phyloP scores from a whole-genome alignment of 2,888 invertebrate species.

The Harpalus rubripes region DNA sequence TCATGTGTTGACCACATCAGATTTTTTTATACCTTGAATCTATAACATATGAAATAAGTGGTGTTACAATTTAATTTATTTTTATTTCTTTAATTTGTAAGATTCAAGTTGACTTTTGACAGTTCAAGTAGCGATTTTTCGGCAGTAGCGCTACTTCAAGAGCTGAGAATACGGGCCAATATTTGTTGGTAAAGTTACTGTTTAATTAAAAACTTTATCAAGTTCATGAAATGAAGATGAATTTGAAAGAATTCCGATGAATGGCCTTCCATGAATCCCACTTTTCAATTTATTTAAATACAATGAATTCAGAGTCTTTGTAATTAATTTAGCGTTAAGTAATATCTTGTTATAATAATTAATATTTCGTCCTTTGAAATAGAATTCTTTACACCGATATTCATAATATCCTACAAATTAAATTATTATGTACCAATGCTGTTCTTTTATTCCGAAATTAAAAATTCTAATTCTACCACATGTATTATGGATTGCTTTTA shows the following conservation, averaged over 20 bases:
- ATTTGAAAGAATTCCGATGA: constrained; percentile 7
- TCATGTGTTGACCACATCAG: too few relatives aligned
- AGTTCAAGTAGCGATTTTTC: too few relatives aligned
- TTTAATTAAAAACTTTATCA: neutral
- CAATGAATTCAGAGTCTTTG: constrained; percentile 27
- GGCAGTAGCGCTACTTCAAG: too few relatives aligned
- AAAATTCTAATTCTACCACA: constrained; percentile 8
- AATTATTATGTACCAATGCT: neutral
- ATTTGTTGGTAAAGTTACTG: too few relatives aligned
- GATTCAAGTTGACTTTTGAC: too few relatives aligned
- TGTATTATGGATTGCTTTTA: neutral
- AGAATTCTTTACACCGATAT: neutral
- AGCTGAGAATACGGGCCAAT: too few relatives aligned
- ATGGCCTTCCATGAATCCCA: neutral
- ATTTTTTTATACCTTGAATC: too few relatives aligned
- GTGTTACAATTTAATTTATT: too few relatives aligned
- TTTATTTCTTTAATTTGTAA: too few relatives aligned
- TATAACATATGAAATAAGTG: too few relatives aligned
- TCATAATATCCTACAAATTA: constrained; percentile 21
- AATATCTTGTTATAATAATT: constrained; percentile 28
- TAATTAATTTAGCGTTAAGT: constrained; percentile 32
- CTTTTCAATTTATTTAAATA: constrained; percentile 21
- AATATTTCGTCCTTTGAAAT: constrained; percentile 22
- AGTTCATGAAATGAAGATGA: neutral
- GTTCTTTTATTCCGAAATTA: neutral